Conservation (phyloP, 2,888 invertebrate genomes). For the Drosophila limbata region DNA sequence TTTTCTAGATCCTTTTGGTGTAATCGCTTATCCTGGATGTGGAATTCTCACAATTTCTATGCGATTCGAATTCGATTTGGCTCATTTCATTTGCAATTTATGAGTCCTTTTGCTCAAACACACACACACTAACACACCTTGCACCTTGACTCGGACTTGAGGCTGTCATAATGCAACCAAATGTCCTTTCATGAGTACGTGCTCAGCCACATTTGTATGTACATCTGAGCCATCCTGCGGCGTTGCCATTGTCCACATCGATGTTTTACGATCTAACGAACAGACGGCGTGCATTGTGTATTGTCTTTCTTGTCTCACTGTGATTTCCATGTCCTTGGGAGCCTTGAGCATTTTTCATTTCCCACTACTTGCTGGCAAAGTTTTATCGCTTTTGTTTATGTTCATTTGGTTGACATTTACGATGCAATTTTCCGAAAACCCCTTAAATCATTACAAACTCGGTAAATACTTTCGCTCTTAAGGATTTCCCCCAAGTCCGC, state of each 20-base stretch:
- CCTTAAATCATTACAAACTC: slow-evolving; percentile 55
- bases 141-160: slow-evolving; percentile 47
- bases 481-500: background rate
- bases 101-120: slow-evolving; percentile 48
- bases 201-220: slow-evolving; percentile 35
- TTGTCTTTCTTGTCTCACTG: slow-evolving; percentile 25
- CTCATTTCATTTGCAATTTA: slow-evolving; percentile 84
- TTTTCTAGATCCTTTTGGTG: slow-evolving; percentile 27
- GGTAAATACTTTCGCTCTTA: slow-evolving; percentile 58
- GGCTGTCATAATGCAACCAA: slow-evolving; percentile 66
- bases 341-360: slow-evolving; percentile 34
- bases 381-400: slow-evolving; percentile 17
- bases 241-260: slow-evolving; percentile 53
- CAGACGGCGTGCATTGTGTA: slow-evolving; percentile 61
- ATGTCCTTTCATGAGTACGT: slow-evolving; percentile 66
- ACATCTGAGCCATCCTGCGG: slow-evolving; percentile 49
- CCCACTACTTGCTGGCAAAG: slow-evolving; percentile 32
- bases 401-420: slow-evolving; percentile 66
- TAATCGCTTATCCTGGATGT: slow-evolving; percentile 17
- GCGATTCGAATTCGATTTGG: slow-evolving; percentile 76
- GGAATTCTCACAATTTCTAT: slow-evolving; percentile 5
- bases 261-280: slow-evolving; percentile 75
- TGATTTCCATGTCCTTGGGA: slow-evolving; percentile 39
- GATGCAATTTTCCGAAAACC: slow-evolving; percentile 66
- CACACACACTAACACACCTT: slow-evolving; percentile 55